Conservation (phyloP, 2,888 invertebrate species). For the Andrena hattorfiana region DNA sequence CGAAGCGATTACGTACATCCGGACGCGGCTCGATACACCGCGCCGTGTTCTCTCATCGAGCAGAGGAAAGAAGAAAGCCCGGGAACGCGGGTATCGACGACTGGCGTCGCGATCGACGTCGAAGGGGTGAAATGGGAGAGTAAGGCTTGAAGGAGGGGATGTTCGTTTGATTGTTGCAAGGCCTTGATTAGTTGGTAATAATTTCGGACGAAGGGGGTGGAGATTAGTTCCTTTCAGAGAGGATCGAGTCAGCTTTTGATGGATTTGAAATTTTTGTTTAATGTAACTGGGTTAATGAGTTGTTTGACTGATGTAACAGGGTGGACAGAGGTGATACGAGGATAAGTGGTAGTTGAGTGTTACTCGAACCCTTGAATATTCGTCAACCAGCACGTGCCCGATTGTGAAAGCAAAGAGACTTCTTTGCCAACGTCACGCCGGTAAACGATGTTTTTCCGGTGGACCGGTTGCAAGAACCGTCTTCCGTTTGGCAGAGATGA, state of each 20-base stretch:
- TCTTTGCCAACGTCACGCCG: slow-evolving; percentile 64
- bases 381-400: slow-evolving; percentile 43
- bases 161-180: neutral
- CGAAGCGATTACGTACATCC: slow-evolving; percentile 44
- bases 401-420: slow-evolving; percentile 27
- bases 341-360: neutral
- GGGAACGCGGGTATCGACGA: slow-evolving; percentile 7
- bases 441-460: slow-evolving; percentile 70
- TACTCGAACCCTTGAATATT: neutral
- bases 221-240: too few relatives aligned
- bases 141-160: neutral
- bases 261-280: too few relatives aligned
- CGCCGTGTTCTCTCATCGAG: neutral
- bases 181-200: neutral
- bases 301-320: neutral
- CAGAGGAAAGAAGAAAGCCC: neutral
- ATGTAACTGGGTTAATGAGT: too few relatives aligned
- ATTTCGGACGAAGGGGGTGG: too few relatives aligned
- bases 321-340: neutral
- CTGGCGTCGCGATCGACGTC: neutral
- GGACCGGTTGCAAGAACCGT: slow-evolving; percentile 51
- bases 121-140: neutral
- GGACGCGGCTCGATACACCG: slow-evolving; percentile 1
- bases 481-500: slow-evolving; percentile 57
- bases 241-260: too few relatives aligned